Evolutionary conservation across 2,113 vertebrate genomes (phyloP).

Genomic region (Stegostoma tigrinum): DNA sequence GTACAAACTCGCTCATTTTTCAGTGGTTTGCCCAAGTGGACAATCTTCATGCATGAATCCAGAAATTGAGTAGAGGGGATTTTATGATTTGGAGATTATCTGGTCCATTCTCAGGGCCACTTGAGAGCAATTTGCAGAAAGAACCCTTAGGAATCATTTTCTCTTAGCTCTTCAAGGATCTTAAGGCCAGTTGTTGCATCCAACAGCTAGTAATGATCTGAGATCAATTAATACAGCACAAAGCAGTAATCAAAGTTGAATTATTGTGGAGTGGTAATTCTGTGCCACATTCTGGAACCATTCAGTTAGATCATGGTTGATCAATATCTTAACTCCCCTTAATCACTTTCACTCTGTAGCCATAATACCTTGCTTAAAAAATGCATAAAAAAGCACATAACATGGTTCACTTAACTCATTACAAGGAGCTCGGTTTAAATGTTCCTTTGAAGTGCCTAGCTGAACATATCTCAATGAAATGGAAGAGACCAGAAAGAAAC

Average conservation of each 20-base stretch:
- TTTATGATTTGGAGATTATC: neutral
- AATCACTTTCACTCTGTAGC: neutral
- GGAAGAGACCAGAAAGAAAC: neutral
- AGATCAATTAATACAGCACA: neutral
- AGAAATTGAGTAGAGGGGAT: neutral
- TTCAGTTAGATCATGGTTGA: neutral
- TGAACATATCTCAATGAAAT: neutral
- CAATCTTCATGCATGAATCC: neutral
- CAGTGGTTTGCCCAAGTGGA: neutral
- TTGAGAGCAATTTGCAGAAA: neutral
- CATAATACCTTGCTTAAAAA: neutral
- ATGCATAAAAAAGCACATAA: neutral
- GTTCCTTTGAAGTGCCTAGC: neutral
- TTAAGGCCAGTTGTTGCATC: neutral
- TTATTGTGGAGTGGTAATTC: neutral
- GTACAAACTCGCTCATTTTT: neutral
- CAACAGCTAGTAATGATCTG: neutral
- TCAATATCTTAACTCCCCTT: neutral
- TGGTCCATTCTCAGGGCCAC: neutral
- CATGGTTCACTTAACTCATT: neutral
- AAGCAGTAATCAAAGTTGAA: neutral
- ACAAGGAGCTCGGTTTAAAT: neutral
- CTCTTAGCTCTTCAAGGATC: neutral
- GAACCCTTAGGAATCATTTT: neutral
- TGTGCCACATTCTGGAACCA: neutral